Percentiles rank a stretch among this genome's conserved stretches.
phyloP scores from a whole-genome alignment of 2,888 invertebrate genomes.

The Gasteruption jaculator region DNA sequence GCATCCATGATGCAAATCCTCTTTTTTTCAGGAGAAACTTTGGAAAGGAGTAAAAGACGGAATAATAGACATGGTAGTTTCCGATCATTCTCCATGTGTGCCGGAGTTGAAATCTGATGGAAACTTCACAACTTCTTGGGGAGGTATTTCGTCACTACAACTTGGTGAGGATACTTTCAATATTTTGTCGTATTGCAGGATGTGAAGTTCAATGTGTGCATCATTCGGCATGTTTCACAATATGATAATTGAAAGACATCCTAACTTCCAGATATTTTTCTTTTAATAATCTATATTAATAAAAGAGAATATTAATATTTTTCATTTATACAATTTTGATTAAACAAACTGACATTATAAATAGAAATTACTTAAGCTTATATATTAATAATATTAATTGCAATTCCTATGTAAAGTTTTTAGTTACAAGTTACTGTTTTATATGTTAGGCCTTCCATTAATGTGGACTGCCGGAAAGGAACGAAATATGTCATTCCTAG shows the following conservation, averaged over 20 bases:
- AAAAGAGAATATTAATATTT: no score
- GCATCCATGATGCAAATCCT: not conserved
- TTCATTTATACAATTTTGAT: no score
- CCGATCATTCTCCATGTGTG: constrained; percentile 38
- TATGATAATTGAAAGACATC: no score
- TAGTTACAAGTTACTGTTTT: constrained; percentile 40
- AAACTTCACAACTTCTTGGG: constrained; percentile 67
- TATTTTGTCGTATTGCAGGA: no score
- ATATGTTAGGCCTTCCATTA: constrained; percentile 57
- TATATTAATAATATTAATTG: no score
- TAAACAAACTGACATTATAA: no score
- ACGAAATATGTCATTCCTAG: constrained; percentile 55
- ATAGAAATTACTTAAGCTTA: no score
- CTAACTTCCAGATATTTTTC: no score
- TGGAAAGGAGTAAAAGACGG: constrained; percentile 61
- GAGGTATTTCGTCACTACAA: constrained; percentile 70
- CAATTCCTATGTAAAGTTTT: not conserved
- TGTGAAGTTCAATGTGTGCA: no score
- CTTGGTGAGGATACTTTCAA: constrained; percentile 68
- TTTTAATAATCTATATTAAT: no score
- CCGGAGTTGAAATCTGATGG: constrained; percentile 49
- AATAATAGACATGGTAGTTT: constrained; percentile 47
- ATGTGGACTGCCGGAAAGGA: constrained; percentile 64
- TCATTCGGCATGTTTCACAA: no score
- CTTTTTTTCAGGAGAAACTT: constrained; percentile 54